Base-by-base conservation (phyloP, 2,888 invertebrate species). In the Lepidocyrtinus sp. region DNA sequence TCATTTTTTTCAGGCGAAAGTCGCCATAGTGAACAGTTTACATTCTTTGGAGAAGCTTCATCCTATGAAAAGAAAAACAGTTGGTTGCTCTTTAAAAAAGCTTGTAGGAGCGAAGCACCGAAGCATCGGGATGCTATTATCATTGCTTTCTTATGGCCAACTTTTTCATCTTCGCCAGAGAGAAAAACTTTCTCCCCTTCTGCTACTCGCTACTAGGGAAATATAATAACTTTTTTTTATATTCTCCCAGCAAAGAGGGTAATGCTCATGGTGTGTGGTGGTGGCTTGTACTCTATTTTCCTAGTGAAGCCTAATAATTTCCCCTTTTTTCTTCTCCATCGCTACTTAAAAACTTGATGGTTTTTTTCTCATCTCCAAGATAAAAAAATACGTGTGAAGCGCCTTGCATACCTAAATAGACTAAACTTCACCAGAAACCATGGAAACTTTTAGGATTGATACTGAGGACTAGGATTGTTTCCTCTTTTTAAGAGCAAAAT, bases 301-400 rank as follows among this genome's bases (percentile, higher is more conserved):
- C 59, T 21, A 59, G 59, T 59, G 21, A 59, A n/a, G 46, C 50
- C 22, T 68, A 59, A 61, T 78, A 78, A 72, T 73, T 73, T 72
- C 46, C 45, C 77, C 77, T 61, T 65, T 76, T 59, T 55, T 12
- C 61, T 59, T 27, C 70, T 70, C 17, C 55, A 46, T 24, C 62
- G 55, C 50, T 76, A 76, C 76, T 78, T 78, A 68, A 74, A 79
- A 79, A 79, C 71, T 80, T 80, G 80, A 81, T 81, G 75, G 75
- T 81, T 81, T 68, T 81, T 81, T 68, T 75, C 67, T 21, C 19
- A 67, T 59, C 59, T 59, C n/a, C 15, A 71, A 81, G 81, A 81
- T 81, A 81, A 81, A 81, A 81, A 21, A 36, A 59, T 59, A 59
- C 75, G 81, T 75, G 81, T 75, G 81, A 80, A 72, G 59, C 67